Percentiles rank a stretch among this genome's conserved stretches.
Conservation (phyloP, 2,888 invertebrate genomes). For the Mythimna loreyi region DNA sequence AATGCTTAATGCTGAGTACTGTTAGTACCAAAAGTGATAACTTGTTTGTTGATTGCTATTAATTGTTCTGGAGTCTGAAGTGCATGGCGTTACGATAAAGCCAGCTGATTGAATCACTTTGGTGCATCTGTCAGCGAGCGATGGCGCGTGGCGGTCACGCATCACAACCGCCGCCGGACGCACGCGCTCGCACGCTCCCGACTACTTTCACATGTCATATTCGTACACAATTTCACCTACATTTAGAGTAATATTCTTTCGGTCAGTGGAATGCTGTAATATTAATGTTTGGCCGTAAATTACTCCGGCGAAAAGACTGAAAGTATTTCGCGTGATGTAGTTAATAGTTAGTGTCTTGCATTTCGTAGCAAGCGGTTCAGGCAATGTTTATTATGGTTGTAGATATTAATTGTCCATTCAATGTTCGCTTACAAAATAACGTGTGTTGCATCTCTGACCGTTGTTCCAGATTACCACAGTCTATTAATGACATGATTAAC, state of each 20-base stretch:
- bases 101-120: conserved; percentile 60
- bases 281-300: conserved; percentile 20
- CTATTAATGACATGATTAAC: conserved; percentile 34
- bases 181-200: conserved; percentile 70
- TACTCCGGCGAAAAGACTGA: conserved; percentile 5
- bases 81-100: conserved; percentile 33
- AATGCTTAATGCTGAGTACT: neutral
- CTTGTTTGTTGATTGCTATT: neutral
- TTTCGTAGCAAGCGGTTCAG: conserved; percentile 3
- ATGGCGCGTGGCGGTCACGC: conserved; percentile 81
- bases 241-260: conserved; percentile 71
- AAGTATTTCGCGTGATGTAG: neutral
- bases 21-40: neutral
- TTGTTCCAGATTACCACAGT: conserved; percentile 18
- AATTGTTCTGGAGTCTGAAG: conserved; percentile 26
- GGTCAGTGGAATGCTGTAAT: conserved; percentile 55
- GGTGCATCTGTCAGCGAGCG: conserved; percentile 68
- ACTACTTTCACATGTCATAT: conserved; percentile 85
- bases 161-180: conserved; percentile 72
- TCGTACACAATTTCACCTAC: conserved; percentile 80
- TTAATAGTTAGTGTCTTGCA: neutral
- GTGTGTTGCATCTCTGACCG: conserved; percentile 26
- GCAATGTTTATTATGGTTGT: conserved; percentile 19
- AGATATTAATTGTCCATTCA: conserved; percentile 16
- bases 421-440: conserved; percentile 36